Evolutionary conservation across 2,113 vertebrate species (phyloP).

Genomic region (Chitala chitala): DNA sequence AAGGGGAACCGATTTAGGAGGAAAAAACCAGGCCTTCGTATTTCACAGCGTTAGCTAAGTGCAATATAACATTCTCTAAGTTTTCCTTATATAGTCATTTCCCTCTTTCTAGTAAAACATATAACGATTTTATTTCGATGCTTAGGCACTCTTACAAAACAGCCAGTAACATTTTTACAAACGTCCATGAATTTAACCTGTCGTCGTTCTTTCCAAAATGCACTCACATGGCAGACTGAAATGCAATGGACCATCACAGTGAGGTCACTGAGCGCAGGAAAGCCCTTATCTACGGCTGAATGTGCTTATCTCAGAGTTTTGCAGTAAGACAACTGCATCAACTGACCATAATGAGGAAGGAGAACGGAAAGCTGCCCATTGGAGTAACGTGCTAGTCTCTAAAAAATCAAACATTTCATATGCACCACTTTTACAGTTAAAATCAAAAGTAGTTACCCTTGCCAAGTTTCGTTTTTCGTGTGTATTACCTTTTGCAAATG

Average conservation of each 20-base stretch:
- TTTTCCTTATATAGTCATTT: too few relatives aligned
- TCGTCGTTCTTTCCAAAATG: neutral
- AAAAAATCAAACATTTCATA: neutral
- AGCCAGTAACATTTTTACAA: neutral
- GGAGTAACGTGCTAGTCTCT: neutral
- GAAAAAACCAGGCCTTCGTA: too few relatives aligned
- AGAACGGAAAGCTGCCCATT: neutral
- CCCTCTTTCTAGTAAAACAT: too few relatives aligned
- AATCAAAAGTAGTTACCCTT: neutral
- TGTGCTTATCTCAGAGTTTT: constrained; percentile 3
- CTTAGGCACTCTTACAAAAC: neutral
- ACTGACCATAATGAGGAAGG: neutral
- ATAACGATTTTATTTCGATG: neutral
- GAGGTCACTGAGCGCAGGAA: neutral
- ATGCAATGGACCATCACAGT: constrained; percentile 4
- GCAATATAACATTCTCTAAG: too few relatives aligned
- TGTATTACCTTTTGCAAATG: neutral
- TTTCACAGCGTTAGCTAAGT: too few relatives aligned
- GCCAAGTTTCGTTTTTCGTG: too few relatives aligned
- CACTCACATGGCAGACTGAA: neutral
- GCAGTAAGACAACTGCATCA: neutral
- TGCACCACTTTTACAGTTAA: neutral
- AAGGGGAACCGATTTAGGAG: too few relatives aligned
- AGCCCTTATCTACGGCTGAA: neutral
- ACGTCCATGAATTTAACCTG: neutral